Evolutionary conservation across 2,113 vertebrate genomes (phyloP), one percentile per base, ranked within the genome.

Genomic region (Sebastes fasciatus): DNA sequence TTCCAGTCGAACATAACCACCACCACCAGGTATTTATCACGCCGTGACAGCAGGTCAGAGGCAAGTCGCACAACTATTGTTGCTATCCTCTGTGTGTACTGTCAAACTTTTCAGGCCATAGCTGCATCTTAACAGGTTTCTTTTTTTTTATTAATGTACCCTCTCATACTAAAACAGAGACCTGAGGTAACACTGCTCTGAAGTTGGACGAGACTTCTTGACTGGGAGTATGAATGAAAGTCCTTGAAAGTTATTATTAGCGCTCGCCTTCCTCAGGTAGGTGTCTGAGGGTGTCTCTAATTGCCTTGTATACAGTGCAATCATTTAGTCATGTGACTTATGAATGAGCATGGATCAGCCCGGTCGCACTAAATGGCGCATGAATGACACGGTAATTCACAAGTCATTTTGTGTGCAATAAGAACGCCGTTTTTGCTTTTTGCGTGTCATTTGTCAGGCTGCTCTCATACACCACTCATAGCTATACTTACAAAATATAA

Each of bases 1-100:
- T 71, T 67, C 49, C 65, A 51, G 76, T 58, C 12, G 57, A 71
- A 65, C 78, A 77, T 23, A 83, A 48, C 42, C 80, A 19, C 34
- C 82, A 19, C 34, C 26, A n/a, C 58, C 79, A 85, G 89, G 85
- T 92, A 92, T 93, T 93, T 90, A 92, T 93, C 91, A 92, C 76
- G 79, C 57, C 17, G 2, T 79, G 91, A 92, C 91, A 86, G 90
- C 55, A 71, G 91, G 93, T 91, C 90, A 85, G 80, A 79, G 70
- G 81, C 75, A 65, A 79, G 81, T 88, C 48, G 42, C 76, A 12
- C 49, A 46, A 77, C 74, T 75, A 66, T 72, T 80, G 74, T 80
- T 86, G 58, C 83, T 45, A 5, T 68, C 45, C 84, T 77, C 80
- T 71, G 65, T 71, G 62, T 70, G 66, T 48, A 42, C 81, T 78